Evolutionary conservation across 1,140 invertebrate species (phyloP).

Genomic region (Drosophila albomicans): DNA sequence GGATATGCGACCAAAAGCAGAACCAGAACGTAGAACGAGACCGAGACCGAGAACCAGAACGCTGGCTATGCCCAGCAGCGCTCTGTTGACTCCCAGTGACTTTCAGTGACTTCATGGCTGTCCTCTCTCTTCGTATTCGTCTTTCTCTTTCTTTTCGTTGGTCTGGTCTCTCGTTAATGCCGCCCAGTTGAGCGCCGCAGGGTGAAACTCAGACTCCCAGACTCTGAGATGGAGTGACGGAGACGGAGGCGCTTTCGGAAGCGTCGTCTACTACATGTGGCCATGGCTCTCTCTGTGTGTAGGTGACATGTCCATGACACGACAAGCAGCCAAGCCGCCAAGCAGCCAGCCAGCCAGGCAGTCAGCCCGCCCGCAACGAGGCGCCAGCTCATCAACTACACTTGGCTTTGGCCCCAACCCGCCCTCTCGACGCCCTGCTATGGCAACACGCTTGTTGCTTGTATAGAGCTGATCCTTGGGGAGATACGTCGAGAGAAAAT

Average conservation of each 20-base stretch:
- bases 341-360: constrained; percentile 19
- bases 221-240: not conserved
- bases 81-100: constrained; percentile 31
- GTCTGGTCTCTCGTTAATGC: constrained; percentile 65
- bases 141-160: constrained; percentile 2
- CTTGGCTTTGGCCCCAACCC: not conserved
- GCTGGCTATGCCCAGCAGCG: constrained; percentile 17
- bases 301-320: constrained; percentile 67
- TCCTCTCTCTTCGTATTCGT: constrained; percentile 1
- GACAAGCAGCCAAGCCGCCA: constrained; percentile 24
- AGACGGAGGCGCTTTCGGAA: constrained; percentile 1
- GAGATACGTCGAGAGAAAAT: constrained; percentile 56
- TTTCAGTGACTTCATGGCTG: constrained; percentile 40
- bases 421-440: constrained; percentile 28
- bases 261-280: constrained; percentile 55
- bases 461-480: constrained; percentile 63
- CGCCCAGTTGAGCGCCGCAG: constrained; percentile 58
- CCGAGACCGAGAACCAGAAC: not conserved
- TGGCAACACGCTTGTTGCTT: constrained; percentile 57
- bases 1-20: not conserved
- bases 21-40: too few species aligned
- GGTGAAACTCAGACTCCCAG: constrained; percentile 29
- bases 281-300: constrained; percentile 40
- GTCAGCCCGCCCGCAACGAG: constrained; percentile 50
- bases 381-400: constrained; percentile 77